Percentiles rank a stretch among this genome's conserved stretches.
phyloP scores from a whole-genome alignment of 2,888 invertebrate genomes.

The Aelia acuminata region DNA sequence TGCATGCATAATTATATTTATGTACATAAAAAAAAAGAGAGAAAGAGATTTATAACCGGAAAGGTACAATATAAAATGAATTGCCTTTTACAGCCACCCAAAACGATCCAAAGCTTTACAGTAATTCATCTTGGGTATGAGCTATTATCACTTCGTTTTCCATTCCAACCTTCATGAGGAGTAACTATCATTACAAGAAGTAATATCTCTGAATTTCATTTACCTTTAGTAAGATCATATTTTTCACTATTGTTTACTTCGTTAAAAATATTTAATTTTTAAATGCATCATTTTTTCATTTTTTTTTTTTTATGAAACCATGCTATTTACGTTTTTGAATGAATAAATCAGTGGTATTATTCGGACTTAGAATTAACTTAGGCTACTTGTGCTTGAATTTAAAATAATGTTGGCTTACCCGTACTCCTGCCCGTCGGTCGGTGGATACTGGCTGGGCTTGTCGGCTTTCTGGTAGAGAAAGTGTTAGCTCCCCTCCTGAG shows the following conservation, averaged over 20 bases:
- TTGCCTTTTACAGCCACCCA: background rate
- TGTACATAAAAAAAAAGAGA: background rate
- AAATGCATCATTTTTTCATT: background rate
- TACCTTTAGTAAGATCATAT: background rate
- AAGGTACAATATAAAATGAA: background rate
- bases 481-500: background rate
- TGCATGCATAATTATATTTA: background rate
- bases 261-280: background rate
- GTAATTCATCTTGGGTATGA: background rate
- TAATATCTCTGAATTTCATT: background rate
- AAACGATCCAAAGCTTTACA: constrained; percentile 2
- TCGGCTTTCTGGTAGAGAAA: constrained; percentile 1
- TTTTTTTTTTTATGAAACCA: background rate
- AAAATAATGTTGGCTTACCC: background rate
- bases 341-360: background rate
- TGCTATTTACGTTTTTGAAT: too few species aligned
- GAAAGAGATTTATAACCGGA: background rate
- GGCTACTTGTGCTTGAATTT: background rate
- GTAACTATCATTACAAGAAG: too few species aligned
- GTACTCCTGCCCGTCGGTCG: constrained; percentile 6
- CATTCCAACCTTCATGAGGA: background rate
- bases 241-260: background rate
- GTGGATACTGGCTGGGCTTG: background rate
- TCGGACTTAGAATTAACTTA: background rate
- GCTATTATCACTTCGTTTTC: background rate